phyloP scores from a whole-genome alignment of 2,113 vertebrate genomes.

The Tragelaphus buxtoni region DNA sequence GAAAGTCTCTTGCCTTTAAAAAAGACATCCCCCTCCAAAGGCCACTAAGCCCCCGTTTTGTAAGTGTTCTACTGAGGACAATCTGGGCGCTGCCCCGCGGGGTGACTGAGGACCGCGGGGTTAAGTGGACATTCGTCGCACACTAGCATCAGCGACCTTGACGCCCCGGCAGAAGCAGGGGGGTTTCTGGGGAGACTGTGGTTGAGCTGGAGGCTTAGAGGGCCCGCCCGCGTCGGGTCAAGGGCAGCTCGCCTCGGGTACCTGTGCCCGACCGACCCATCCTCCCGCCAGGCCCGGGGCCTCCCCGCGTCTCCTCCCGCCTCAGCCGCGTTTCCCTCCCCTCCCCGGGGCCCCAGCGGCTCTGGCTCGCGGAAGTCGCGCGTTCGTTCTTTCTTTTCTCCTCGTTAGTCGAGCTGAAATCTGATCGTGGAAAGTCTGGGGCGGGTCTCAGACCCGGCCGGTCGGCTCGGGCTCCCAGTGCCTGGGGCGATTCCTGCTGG shows the following conservation, averaged over 20 bases:
- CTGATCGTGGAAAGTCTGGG: slow-evolving; percentile 55
- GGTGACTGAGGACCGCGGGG: background rate
- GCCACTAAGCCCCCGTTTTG: background rate
- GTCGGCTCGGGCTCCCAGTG: background rate
- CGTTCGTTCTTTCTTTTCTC: background rate
- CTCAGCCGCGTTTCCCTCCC: background rate
- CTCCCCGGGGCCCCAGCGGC: background rate
- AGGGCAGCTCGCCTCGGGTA: background rate
- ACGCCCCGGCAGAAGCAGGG: background rate
- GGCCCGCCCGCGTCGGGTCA: background rate
- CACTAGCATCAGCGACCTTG: background rate
- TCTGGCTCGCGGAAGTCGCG: background rate
- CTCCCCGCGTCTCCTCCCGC: background rate
- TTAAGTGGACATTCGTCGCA: background rate
- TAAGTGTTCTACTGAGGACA: background rate
- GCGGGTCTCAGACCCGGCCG: background rate
- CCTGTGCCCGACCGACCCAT: background rate
- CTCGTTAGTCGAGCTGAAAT: slow-evolving; percentile 41
- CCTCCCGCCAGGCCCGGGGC: background rate
- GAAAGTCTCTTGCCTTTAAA: background rate
- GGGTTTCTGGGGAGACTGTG: background rate
- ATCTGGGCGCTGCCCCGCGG: background rate
- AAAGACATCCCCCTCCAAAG: background rate
- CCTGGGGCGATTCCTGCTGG: background rate
- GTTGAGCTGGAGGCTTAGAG: background rate